Conservation (phyloP, 2,113 vertebrate species). For the Chloebia gouldiae region DNA sequence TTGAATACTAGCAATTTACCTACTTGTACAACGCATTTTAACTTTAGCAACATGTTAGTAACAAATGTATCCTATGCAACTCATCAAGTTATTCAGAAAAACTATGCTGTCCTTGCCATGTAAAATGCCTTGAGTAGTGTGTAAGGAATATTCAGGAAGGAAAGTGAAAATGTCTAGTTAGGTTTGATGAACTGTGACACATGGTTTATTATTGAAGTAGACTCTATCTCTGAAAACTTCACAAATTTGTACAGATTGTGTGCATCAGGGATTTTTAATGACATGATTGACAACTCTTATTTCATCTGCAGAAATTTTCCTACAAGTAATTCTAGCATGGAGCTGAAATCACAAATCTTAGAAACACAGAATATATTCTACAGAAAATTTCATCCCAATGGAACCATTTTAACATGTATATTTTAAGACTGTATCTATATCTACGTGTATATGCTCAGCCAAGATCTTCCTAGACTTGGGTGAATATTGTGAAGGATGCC, state of each 20-base stretch:
- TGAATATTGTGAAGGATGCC: not conserved
- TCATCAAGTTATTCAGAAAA: not conserved
- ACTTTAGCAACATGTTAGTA: not conserved
- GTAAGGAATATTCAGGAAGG: not conserved
- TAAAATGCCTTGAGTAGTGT: not conserved
- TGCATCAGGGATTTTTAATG: not conserved
- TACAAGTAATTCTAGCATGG: not conserved
- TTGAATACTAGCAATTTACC: not conserved
- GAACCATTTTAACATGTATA: rapidly evolving
- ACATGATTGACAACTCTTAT: not conserved
- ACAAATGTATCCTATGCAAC: not conserved
- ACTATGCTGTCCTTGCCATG: rapidly evolving
- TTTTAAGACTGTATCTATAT: not conserved
- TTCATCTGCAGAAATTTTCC: not conserved
- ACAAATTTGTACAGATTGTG: not conserved
- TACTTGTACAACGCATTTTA: not conserved
- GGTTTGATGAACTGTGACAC: rapidly evolving
- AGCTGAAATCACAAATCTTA: not conserved
- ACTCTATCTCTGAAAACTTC: not conserved
- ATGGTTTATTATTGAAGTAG: not conserved
- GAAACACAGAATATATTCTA: not conserved
- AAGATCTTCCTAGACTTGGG: not conserved
- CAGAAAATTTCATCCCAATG: not conserved
- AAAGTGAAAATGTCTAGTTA: not conserved
- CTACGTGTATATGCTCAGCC: not conserved